Percentiles rank a stretch among this genome's conserved stretches.
These are phyloP conservation scores for Hippocampus kuda DNA, from an alignment of 2,797 vertebrate species.

Conservation along the genomic window DNA sequence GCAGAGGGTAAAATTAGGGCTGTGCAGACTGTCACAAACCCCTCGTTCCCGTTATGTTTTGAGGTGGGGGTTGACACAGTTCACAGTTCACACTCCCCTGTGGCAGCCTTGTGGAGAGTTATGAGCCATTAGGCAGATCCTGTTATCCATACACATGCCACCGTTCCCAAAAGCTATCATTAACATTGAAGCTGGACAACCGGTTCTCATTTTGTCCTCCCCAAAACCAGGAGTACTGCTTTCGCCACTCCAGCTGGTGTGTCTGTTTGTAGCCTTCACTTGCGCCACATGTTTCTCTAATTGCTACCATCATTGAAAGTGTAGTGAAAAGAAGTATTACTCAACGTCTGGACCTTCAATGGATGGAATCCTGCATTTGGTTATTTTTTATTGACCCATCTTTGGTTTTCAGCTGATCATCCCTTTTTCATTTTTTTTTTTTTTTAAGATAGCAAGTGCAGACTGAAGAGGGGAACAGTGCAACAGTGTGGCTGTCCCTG, in stretches of 20 bases:
- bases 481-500: background rate
- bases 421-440: background rate
- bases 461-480: background rate
- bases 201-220: slow-evolving; percentile 38
- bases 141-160: slow-evolving; percentile 68
- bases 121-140: slow-evolving; percentile 63
- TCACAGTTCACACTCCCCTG: slow-evolving; percentile 49
- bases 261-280: slow-evolving; percentile 55
- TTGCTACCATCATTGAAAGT: slow-evolving; percentile 56
- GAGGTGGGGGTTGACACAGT: slow-evolving; percentile 54
- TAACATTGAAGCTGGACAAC: slow-evolving; percentile 49
- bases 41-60: slow-evolving; percentile 34
- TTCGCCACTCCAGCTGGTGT: slow-evolving; percentile 53
- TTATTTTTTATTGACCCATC: slow-evolving; percentile 20
- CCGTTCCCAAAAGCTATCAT: slow-evolving; percentile 51
- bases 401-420: slow-evolving; percentile 22
- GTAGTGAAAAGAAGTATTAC: slow-evolving; percentile 37
- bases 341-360: slow-evolving; percentile 25
- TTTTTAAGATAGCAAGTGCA: background rate
- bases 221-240: slow-evolving; percentile 47
- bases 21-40: slow-evolving; percentile 39
- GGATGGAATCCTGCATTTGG: slow-evolving; percentile 23
- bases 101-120: slow-evolving; percentile 52
- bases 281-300: slow-evolving; percentile 63
- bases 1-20: slow-evolving; percentile 39